Evolutionary conservation across 2,113 vertebrate species (phyloP).

Genomic region (Dendrocopos noguchii): DNA sequence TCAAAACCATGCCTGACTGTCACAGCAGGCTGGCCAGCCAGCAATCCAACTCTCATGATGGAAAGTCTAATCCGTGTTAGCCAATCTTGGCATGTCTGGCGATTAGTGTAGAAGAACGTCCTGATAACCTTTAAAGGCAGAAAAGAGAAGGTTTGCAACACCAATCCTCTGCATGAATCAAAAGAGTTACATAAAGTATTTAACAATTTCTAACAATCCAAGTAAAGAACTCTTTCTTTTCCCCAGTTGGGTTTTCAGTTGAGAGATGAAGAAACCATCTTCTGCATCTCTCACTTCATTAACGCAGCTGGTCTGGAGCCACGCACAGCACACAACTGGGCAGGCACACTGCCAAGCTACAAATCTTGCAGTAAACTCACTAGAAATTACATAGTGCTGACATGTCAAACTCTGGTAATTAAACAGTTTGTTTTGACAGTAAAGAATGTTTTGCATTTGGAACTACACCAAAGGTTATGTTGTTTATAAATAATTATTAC

Average conservation of each 20-base stretch:
- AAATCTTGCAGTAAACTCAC: not conserved
- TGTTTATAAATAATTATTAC: not conserved
- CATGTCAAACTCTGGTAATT: not conserved
- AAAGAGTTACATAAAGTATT: not conserved
- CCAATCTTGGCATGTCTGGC: slow-evolving; percentile 98
- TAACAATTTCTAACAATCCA: not conserved
- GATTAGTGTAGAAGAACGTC: slow-evolving; percentile 97
- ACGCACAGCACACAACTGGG: not conserved
- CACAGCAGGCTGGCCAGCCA: slow-evolving; percentile 97
- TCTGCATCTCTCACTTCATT: not conserved
- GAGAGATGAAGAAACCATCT: not conserved
- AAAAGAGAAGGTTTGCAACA: not conserved
- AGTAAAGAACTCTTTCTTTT: not conserved
- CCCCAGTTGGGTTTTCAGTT: not conserved
- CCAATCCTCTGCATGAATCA: not conserved
- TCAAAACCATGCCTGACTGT: slow-evolving; percentile 97
- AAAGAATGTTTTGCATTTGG: not conserved
- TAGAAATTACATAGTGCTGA: not conserved
- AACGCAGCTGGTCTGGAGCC: not conserved
- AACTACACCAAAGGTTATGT: not conserved
- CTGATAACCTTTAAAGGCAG: slow-evolving; percentile 87
- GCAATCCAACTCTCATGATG: slow-evolving; percentile 94
- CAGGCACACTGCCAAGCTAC: not conserved
- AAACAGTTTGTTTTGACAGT: not conserved
- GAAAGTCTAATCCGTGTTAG: slow-evolving; percentile 94